Evolutionary conservation across 2,797 vertebrate species (phyloP), one percentile per base, ranked within the genome.

Genomic region (Tenualosa ilisha): DNA sequence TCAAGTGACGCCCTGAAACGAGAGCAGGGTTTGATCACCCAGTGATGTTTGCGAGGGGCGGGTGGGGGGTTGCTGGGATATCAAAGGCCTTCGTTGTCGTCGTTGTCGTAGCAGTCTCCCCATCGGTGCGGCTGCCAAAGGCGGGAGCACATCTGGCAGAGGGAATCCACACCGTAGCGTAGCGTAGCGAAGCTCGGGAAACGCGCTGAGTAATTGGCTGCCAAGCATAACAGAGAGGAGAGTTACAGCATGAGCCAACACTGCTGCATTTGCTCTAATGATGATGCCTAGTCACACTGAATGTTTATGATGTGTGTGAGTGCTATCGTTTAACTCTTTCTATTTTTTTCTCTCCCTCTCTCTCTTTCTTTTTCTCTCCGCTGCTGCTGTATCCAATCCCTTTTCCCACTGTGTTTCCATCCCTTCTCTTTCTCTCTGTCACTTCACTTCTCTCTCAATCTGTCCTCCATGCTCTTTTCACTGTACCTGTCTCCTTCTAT

Each of bases 1-100:
- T 84, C 83, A 86, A 84, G 88, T 90, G 92, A 92, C 91, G 92
- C 89, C 85, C 13, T 63, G 88, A 89, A 92, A 83, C 84, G 5
- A 79, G 72, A 79, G 68, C 22, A 22, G 72, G 72, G 72, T 79
- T 79, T 79, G 72, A 79, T 79, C 72, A 79, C 72, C 72, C 17
- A 20, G 37, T 79, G 72, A 79, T 79, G 40, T 79, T 46, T 46
- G 40, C 40, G 7, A 40, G 40, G 72, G 72, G 72, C 15, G 72
- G 72, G 72, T 72, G 56, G n/a, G 37, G 26, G 24, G 84, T 20
- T 43, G 37, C 17, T 22, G 72, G 72, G 37, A 79, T 79, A 79
- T 79, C 72, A 79, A 79, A 79, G 72, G 40, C 40, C 31, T 37
- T 40, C 40, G 59, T 61, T 24, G 59, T 63, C 59, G n/a, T 43